Base-by-base conservation (phyloP, 2,113 vertebrate genomes). In the Reinhardtius hippoglossoides region DNA sequence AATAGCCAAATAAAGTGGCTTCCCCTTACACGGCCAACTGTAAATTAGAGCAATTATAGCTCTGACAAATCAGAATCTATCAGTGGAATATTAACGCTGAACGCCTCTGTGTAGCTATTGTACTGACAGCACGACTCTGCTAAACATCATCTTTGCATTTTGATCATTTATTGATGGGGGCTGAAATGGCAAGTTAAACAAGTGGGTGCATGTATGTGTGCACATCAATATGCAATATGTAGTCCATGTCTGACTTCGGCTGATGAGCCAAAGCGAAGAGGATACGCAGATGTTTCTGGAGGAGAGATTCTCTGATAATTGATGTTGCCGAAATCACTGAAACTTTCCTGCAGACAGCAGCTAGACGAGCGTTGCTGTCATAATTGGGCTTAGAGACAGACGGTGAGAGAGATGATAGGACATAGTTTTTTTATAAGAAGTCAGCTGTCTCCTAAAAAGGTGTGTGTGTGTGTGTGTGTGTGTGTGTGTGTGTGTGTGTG, bases 321-420 rank as follows among this genome's bases (percentile, higher is more conserved):
- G 57, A 90, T 89, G 75, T 27, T 48, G 70, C 71, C 65, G 68
- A 87, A 92, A 89, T 88, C 67, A 69, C 77, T 67, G 75, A 75
- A 81, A 81, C 76, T 67, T 80, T 80, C 42, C 67, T 70, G 81
- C 63, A 74, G 76, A 83, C 79, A 46, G 75, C 67, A 78, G 68
- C 27, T 15, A 77, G 73, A 81, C 37, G 71, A 87, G 64, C 23
- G 14, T 55, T 44, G 64, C 81, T 87, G 89, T 84, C 81, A 77
- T 80, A 88, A 87, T 72, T 88, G 74, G 88, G 87, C 70, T 83
- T 62, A 74, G 57, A 78, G 80, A 90, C 88, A 91, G 89, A 91
- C 88, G 87, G 85, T 74, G 72, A 71, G 58, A 78, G 60, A 81
- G 44, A 79, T n/a, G 75, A 88, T 74, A 26, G 42, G 80, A 71